A percentile compares a stretch with the other conserved stretches of the same genome.
phyloP scores from a whole-genome alignment of 2,113 vertebrate genomes.

The Scomber scombrus region DNA sequence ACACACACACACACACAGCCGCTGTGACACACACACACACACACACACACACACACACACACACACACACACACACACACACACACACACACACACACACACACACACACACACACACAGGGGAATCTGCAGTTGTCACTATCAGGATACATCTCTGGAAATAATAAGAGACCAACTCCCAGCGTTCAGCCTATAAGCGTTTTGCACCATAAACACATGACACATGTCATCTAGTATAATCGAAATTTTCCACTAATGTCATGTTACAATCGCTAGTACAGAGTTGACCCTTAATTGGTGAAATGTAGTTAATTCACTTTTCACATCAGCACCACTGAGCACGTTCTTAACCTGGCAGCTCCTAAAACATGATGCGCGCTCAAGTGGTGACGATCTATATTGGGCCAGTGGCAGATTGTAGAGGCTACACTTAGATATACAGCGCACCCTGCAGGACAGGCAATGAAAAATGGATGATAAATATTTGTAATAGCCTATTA shows the following conservation, averaged over 20 bases:
- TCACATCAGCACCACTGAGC: slow-evolving; percentile 78
- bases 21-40: slow-evolving; percentile 29
- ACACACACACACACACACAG: slow-evolving; percentile 55
- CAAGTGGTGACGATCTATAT: slow-evolving; percentile 16
- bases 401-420: slow-evolving; percentile 11
- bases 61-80: slow-evolving; percentile 46
- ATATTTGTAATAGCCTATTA: neutral
- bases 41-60: slow-evolving; percentile 54
- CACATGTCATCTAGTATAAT: neutral
- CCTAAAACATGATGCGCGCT: slow-evolving; percentile 33
- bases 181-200: slow-evolving; percentile 49
- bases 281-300: slow-evolving; percentile 6
- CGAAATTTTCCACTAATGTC: neutral
- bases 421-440: neutral
- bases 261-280: neutral
- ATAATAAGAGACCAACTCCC: slow-evolving; percentile 68
- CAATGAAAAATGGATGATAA: slow-evolving; percentile 13
- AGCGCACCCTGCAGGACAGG: slow-evolving; percentile 77
- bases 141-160: slow-evolving; percentile 51
- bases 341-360: slow-evolving; percentile 63
- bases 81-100: slow-evolving; percentile 33
- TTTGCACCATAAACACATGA: slow-evolving; percentile 28
- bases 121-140: slow-evolving; percentile 70
- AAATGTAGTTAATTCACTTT: slow-evolving; percentile 49
- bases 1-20: slow-evolving; percentile 30